These are phyloP conservation scores for Lasius fuliginosus DNA, from an alignment of 2,888 invertebrate species.

Conservation along the genomic window DNA sequence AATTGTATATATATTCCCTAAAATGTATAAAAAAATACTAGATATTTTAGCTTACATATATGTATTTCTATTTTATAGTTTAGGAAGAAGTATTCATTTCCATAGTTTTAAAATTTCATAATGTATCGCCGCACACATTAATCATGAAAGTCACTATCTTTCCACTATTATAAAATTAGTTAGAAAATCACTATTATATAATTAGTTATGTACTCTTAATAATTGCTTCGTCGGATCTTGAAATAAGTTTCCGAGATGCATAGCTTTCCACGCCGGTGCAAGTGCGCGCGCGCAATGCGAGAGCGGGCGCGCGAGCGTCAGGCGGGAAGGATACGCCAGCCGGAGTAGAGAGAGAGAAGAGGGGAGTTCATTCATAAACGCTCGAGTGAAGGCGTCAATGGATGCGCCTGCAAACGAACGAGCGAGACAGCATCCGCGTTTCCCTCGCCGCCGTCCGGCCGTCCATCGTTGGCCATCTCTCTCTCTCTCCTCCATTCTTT, in stretches of 20 bases:
- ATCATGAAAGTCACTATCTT: background rate
- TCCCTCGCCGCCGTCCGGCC: constrained; percentile 55
- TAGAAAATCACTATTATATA: background rate
- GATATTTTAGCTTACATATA: background rate
- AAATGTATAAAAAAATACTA: background rate
- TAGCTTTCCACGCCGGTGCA: background rate
- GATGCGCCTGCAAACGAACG: constrained; percentile 81
- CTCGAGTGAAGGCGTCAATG: constrained; percentile 83
- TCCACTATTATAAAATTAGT: background rate
- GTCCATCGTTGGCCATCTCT: constrained; percentile 35
- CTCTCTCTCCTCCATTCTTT: constrained; percentile 47
- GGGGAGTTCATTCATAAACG: constrained; percentile 84
- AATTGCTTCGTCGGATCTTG: background rate
- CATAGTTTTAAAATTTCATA: background rate
- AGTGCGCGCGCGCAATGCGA: background rate
- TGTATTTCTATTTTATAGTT: background rate
- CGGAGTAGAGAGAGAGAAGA: constrained; percentile 33
- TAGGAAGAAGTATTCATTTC: background rate
- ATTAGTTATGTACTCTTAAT: background rate
- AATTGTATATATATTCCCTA: background rate
- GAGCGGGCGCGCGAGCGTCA: constrained; percentile 48
- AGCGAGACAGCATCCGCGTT: constrained; percentile 73
- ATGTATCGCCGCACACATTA: background rate
- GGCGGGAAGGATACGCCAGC: constrained; percentile 56
- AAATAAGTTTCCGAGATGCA: constrained; percentile 9